Evolutionary conservation across 2,113 vertebrate species (phyloP).

Genomic region (Mus spicilegus): DNA sequence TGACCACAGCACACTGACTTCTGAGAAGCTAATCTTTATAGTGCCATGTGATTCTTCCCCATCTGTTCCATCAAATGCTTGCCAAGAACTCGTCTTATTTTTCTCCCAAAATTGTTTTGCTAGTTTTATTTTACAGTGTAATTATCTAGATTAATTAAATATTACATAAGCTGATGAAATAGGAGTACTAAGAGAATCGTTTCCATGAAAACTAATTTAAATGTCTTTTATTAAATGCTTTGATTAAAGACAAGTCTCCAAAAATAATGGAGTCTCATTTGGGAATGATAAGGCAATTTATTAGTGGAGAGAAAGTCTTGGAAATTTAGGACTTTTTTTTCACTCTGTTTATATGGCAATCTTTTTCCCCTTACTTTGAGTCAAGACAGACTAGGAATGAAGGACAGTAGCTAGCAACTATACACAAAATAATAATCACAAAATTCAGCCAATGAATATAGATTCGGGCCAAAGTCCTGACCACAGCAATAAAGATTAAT

Average conservation of each 20-base stretch:
- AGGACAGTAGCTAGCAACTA: background rate
- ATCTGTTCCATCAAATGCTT: background rate
- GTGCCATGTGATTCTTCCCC: background rate
- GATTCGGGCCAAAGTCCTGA: conserved; percentile 10
- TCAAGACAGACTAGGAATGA: background rate
- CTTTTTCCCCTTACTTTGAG: background rate
- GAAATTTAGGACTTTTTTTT: background rate
- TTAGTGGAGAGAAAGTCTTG: background rate
- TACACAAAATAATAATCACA: background rate
- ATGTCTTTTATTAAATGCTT: background rate
- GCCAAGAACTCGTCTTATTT: conserved; percentile 36
- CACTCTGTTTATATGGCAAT: background rate
- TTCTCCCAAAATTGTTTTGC: conserved; percentile 37
- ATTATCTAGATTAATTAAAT: conserved; percentile 57
- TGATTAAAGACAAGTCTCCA: conserved; percentile 26
- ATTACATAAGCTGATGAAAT: conserved; percentile 41
- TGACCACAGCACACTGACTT: background rate
- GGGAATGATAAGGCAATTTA: background rate
- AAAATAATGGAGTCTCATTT: background rate
- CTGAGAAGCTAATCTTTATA: background rate
- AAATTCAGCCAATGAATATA: background rate
- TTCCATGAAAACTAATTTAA: conserved; percentile 55
- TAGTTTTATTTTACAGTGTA: conserved; percentile 38
- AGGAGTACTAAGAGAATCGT: background rate
- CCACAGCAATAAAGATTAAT: background rate